A percentile compares a stretch with the other conserved stretches of the same genome.
Conservation (phyloP, 2,888 invertebrate species). For the Cheilosia variabilis region DNA sequence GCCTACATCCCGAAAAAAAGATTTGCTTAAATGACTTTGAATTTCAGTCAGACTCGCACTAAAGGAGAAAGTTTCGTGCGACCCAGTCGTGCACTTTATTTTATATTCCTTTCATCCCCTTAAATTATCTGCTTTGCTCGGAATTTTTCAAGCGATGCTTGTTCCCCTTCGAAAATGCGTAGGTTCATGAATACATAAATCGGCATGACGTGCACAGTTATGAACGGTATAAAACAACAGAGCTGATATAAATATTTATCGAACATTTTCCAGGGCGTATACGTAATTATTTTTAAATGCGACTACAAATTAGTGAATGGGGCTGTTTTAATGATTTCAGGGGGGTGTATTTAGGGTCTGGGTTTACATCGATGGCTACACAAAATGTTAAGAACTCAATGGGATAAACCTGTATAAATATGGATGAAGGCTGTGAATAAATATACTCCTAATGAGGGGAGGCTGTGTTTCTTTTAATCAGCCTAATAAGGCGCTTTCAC, state of each 20-base stretch:
- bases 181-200: not conserved
- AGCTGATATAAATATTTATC: conserved; percentile 1
- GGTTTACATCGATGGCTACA: conserved; percentile 4
- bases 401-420: not conserved
- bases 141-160: not conserved
- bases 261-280: conserved; percentile 24
- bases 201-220: not conserved
- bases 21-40: no score
- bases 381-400: not conserved
- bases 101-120: conserved; percentile 13
- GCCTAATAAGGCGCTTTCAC: no score
- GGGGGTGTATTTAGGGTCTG: not conserved
- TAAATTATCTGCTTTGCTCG: conserved; percentile 29
- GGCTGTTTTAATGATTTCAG: not conserved
- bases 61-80: no score
- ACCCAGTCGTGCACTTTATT: no score
- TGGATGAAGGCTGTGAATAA: not conserved
- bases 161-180: not conserved
- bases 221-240: not conserved
- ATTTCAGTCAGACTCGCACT: no score
- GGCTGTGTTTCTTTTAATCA: no score
- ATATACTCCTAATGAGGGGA: no score
- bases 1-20: no score
- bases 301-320: conserved; percentile 26
- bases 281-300: conserved; percentile 45